A percentile compares a stretch with the other conserved stretches of the same genome.
Evolutionary conservation across 2,797 vertebrate species (phyloP).

Genomic region (Diglossa cyanea): DNA sequence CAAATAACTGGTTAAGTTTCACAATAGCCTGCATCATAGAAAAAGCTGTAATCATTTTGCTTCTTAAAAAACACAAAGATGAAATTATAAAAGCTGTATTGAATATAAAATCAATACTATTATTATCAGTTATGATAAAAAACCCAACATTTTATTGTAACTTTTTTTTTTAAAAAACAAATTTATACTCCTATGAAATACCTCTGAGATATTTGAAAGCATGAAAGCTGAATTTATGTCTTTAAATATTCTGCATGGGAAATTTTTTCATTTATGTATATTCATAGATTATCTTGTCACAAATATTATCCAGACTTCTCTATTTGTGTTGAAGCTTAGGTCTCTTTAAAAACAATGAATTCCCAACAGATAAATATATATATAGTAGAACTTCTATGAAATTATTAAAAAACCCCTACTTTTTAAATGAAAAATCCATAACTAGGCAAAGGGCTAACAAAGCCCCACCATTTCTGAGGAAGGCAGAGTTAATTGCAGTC

Average conservation of each 20-base stretch:
- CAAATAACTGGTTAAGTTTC: not conserved
- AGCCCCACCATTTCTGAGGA: not conserved
- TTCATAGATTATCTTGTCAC: not conserved
- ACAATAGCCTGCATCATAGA: not conserved
- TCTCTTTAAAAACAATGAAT: not conserved
- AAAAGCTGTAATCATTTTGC: not conserved
- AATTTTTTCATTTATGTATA: not conserved
- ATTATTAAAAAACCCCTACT: not conserved
- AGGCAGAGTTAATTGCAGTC: not conserved
- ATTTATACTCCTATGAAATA: not conserved
- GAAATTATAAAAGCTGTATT: not conserved
- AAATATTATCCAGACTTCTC: not conserved
- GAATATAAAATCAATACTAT: not conserved
- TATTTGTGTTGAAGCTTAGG: not conserved
- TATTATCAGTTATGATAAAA: not conserved
- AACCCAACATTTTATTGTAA: not conserved
- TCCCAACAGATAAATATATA: not conserved
- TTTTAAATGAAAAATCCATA: not conserved
- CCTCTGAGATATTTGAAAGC: not conserved
- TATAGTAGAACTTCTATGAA: not conserved
- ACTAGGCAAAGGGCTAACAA: not conserved
- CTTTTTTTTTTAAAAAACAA: accelerated
- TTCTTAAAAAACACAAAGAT: not conserved
- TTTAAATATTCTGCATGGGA: not conserved
- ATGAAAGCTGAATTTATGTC: not conserved